Conservation (phyloP, 1,140 invertebrate genomes). For the Cyclargus thomasi region DNA sequence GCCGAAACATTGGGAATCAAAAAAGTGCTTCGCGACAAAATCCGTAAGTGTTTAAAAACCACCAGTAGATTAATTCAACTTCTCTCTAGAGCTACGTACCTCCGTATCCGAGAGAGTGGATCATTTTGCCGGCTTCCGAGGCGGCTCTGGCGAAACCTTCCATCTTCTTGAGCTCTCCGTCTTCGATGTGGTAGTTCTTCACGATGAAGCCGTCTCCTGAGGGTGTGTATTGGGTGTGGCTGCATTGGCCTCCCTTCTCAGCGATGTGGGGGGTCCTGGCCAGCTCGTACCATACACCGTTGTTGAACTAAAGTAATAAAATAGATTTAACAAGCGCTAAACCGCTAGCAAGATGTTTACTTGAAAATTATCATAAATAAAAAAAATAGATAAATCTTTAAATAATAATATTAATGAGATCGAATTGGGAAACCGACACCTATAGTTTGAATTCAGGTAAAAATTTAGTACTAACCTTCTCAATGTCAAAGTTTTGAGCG, state of each 20-base stretch:
- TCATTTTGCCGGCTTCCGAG: slow-evolving; percentile 28
- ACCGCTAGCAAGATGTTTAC: not conserved
- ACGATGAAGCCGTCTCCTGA: slow-evolving; percentile 34
- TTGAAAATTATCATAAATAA: not conserved
- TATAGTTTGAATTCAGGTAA: no score
- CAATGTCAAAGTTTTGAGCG: slow-evolving; percentile 47
- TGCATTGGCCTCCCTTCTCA: slow-evolving; percentile 33
- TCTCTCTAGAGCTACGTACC: slow-evolving; percentile 29
- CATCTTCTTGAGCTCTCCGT: slow-evolving; percentile 38
- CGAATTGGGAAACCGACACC: no score
- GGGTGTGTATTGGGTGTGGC: slow-evolving; percentile 33
- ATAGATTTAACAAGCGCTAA: not conserved
- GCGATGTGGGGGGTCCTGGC: slow-evolving; percentile 32
- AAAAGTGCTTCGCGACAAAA: no score
- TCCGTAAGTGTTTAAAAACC: no score
- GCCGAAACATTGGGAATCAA: no score
- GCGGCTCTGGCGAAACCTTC: slow-evolving; percentile 41
- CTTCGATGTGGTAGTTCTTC: slow-evolving; percentile 41
- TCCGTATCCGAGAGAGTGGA: slow-evolving; percentile 41
- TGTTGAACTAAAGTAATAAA: slow-evolving; percentile 16
- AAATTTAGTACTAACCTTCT: slow-evolving; percentile 31
- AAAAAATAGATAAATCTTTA: no score
- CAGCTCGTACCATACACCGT: not conserved
- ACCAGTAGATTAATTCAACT: no score
- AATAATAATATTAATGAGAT: no score